Conservation (phyloP, 1,140 invertebrate species). For the Doryteuthis pealeii region DNA sequence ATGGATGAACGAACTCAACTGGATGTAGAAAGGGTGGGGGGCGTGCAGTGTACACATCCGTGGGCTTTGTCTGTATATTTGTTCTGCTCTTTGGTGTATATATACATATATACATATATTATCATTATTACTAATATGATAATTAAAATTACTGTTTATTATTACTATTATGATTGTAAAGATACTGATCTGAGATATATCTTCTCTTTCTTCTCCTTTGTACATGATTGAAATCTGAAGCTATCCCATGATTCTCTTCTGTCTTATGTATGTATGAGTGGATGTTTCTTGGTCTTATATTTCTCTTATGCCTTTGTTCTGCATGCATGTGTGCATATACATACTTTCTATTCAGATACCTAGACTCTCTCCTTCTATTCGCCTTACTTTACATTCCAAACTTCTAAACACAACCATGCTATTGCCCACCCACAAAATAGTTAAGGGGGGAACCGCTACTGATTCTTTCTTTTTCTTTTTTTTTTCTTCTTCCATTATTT, state of each 20-base stretch:
- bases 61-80: constrained; percentile 7
- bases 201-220: too few species aligned
- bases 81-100: constrained; percentile 1
- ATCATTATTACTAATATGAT: too few species aligned
- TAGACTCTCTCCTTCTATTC: not conserved
- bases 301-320: not conserved
- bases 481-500: too few species aligned
- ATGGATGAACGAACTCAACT: not conserved
- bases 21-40: constrained; percentile 6
- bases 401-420: not conserved
- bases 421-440: constrained; percentile 1
- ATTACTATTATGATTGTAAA: too few species aligned
- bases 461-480: too few species aligned
- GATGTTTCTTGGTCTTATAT: not conserved
- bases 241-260: too few species aligned
- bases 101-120: not conserved
- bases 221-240: too few species aligned
- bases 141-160: too few species aligned
- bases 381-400: constrained; percentile 1
- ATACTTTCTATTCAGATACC: not conserved
- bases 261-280: too few species aligned
- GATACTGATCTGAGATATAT: too few species aligned
- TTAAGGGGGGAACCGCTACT: not conserved
- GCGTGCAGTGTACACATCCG: not conserved
- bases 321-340: not conserved